Evolutionary conservation across 1,140 invertebrate species (phyloP).

Genomic region (Eciton burchellii): DNA sequence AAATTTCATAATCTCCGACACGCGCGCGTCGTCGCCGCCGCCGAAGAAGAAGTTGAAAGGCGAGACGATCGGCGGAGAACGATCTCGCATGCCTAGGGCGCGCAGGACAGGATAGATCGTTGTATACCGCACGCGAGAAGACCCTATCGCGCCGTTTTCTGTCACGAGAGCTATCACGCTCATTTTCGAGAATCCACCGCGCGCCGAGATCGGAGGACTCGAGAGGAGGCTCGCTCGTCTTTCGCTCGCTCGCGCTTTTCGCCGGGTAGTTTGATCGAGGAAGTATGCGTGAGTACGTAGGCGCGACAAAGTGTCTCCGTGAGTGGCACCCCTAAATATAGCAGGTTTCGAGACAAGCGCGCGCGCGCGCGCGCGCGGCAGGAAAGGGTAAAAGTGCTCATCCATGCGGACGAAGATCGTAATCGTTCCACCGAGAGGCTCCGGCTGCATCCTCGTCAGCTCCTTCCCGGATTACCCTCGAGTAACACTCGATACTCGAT

Average conservation of each 20-base stretch:
- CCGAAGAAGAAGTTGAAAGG: constrained; percentile 50
- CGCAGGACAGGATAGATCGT: constrained; percentile 35
- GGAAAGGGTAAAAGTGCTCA: constrained; percentile 30
- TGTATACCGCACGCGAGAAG: constrained; percentile 11
- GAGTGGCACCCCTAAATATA: constrained; percentile 27
- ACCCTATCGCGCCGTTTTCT: constrained; percentile 9
- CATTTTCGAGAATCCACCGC: constrained; percentile 27
- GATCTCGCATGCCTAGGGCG: background rate
- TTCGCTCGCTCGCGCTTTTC: background rate
- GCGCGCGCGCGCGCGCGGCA: no score
- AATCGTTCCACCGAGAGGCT: constrained; percentile 34
- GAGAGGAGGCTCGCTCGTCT: constrained; percentile 6
- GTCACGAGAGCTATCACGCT: constrained; percentile 22
- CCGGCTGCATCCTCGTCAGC: constrained; percentile 43
- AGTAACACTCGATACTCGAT: constrained; percentile 40
- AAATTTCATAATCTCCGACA: constrained; percentile 70
- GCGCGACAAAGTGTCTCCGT: background rate
- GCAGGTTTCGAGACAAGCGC: background rate
- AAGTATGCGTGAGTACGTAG: constrained; percentile 2
- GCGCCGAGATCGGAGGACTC: constrained; percentile 15
- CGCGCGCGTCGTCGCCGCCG: constrained; percentile 30
- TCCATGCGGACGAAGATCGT: constrained; percentile 19
- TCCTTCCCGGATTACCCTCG: constrained; percentile 27
- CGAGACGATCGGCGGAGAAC: constrained; percentile 41
- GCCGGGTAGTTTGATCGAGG: constrained; percentile 40